Percentiles rank a stretch among this genome's conserved stretches.
phyloP scores from a whole-genome alignment of 2,888 invertebrate species.

The Sminthurinus aureus region DNA sequence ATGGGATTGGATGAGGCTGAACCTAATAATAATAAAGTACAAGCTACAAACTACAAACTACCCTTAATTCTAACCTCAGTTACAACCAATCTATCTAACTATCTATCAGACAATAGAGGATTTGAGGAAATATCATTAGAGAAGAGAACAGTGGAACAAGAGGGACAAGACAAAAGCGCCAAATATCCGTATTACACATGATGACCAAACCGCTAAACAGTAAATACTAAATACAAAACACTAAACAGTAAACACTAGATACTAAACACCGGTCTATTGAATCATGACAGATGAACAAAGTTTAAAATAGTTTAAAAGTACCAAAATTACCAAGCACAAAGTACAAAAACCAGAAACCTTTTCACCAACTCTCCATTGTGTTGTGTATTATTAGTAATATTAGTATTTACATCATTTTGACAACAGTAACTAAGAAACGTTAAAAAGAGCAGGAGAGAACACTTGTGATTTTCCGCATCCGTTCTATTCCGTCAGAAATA shows the following conservation, averaged over 20 bases:
- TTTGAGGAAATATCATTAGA: neutral
- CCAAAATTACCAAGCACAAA: neutral
- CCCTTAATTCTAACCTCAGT: neutral
- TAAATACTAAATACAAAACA: neutral
- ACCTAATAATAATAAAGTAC: no score
- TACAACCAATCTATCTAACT: neutral
- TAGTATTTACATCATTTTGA: neutral
- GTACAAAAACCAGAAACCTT: neutral
- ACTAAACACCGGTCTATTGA: neutral
- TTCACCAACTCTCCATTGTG: neutral
- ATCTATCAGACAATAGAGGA: neutral
- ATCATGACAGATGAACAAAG: neutral
- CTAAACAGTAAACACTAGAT: neutral
- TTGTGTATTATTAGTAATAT: neutral
- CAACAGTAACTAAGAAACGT: neutral
- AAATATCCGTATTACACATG: neutral
- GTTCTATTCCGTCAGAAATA: neutral
- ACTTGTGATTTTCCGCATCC: slow-evolving; percentile 27
- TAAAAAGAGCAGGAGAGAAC: neutral
- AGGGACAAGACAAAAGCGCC: no score
- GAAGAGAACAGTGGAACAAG: no score
- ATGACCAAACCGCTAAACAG: neutral
- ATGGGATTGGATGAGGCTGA: no score
- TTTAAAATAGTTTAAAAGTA: neutral
- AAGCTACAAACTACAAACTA: neutral